These are phyloP conservation scores for Drosophila pseudotakahashii DNA, from an alignment of 2,888 invertebrate genomes.

Conservation along the genomic window DNA sequence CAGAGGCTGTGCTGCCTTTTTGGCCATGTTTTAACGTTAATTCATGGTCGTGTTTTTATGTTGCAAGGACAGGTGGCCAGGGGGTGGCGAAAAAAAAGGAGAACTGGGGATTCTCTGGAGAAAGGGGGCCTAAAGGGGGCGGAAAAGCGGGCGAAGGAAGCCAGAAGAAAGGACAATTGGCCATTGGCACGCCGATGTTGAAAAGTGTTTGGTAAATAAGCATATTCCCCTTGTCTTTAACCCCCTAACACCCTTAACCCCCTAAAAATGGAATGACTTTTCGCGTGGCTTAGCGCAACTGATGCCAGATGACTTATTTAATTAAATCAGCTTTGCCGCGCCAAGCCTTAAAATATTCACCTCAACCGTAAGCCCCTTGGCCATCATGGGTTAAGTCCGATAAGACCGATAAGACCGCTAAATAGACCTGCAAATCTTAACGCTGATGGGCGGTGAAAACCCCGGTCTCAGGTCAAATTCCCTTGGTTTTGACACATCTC, in stretches of 20 bases:
- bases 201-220: slow-evolving; percentile 75
- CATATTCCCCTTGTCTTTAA: slow-evolving; percentile 59
- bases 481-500: not conserved
- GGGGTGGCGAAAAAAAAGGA: slow-evolving; percentile 24
- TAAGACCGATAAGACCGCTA: slow-evolving; percentile 23
- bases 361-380: slow-evolving; percentile 12
- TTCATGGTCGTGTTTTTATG: slow-evolving; percentile 81
- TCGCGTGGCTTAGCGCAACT: slow-evolving; percentile 62
- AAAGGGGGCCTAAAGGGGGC: not conserved
- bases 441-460: slow-evolving; percentile 10
- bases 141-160: not conserved
- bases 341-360: slow-evolving; percentile 52
- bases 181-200: slow-evolving; percentile 36
- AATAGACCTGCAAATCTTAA: slow-evolving; percentile 9
- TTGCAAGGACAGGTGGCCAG: slow-evolving; percentile 61
- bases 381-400: slow-evolving; percentile 21
- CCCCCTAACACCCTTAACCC: slow-evolving; percentile 31
- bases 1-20: slow-evolving; percentile 48
- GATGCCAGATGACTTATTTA: slow-evolving; percentile 66
- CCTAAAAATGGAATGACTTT: slow-evolving; percentile 71
- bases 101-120: not conserved
- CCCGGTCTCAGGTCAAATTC: slow-evolving; percentile 1
- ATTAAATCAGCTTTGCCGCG: slow-evolving; percentile 64
- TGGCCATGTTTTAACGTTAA: slow-evolving; percentile 81
- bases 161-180: slow-evolving; percentile 23